Evolutionary conservation across 37 sponge, comb jelly and placozoan species (phyloP).

Genomic region (Halichondria panicea): DNA sequence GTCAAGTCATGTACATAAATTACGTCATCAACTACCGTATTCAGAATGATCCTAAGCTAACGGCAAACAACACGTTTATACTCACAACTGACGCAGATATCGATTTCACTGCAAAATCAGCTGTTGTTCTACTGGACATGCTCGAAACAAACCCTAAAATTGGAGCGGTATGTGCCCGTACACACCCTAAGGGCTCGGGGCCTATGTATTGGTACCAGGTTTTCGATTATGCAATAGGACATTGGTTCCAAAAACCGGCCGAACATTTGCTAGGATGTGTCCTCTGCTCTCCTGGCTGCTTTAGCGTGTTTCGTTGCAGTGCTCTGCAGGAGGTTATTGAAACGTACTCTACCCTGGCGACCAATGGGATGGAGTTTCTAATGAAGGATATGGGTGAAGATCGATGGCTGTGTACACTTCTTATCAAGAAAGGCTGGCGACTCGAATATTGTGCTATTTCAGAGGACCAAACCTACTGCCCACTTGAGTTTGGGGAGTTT

Average conservation of each 20-base stretch:
- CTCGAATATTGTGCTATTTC: constrained; percentile 82
- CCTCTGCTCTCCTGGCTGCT: constrained; percentile 91
- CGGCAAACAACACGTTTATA: constrained; percentile 71
- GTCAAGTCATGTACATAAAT: constrained; percentile 95
- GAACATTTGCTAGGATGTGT: constrained; percentile 85
- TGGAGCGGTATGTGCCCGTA: constrained; percentile 86
- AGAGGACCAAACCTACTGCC: constrained; percentile 77
- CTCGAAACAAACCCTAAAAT: constrained; percentile 64
- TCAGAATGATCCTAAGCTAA: constrained; percentile 5
- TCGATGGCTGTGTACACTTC: constrained; percentile 89
- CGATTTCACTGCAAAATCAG: constrained; percentile 77
- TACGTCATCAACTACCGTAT: constrained; percentile 69
- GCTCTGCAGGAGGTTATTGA: constrained; percentile 68
- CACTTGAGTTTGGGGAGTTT: constrained; percentile 78
- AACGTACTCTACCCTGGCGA: constrained; percentile 56
- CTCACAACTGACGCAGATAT: constrained; percentile 94
- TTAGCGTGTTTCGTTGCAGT: constrained; percentile 77
- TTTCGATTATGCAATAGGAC: constrained; percentile 89
- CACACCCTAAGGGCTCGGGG: constrained; percentile 81
- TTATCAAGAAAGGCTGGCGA: constrained; percentile 79
- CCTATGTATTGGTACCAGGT: constrained; percentile 88
- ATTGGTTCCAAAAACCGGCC: constrained; percentile 82
- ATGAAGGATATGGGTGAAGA: constrained; percentile 94
- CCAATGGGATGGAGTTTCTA: constrained; percentile 70
- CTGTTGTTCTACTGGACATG: constrained; percentile 67